Percentiles rank a stretch among this genome's conserved stretches.
These are phyloP conservation scores for Sebastes diaconus DNA, from an alignment of 2,797 vertebrate genomes.

Conservation along the genomic window DNA sequence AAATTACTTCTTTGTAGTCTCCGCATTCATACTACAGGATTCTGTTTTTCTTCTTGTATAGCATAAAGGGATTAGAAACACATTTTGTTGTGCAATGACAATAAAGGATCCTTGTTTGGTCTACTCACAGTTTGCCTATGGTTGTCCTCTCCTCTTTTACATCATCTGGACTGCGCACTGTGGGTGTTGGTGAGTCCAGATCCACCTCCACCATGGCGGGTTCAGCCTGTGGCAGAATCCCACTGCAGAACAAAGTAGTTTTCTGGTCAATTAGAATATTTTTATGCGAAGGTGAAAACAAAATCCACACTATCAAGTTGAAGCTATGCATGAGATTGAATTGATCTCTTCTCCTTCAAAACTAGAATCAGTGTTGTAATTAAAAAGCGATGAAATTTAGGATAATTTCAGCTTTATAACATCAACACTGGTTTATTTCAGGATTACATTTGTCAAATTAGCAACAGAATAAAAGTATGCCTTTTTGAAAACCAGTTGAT, in stretches of 20 bases:
- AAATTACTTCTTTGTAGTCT: neutral
- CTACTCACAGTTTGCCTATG: conserved; percentile 90
- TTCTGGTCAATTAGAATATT: neutral
- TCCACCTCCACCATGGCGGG: conserved; percentile 81
- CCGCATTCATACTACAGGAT: neutral
- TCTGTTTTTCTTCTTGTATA: neutral
- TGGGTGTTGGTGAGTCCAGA: conserved; percentile 61
- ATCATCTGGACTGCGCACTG: conserved; percentile 43
- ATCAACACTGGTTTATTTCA: neutral
- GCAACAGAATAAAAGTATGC: neutral
- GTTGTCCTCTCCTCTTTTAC: conserved; percentile 83
- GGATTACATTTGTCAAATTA: neutral
- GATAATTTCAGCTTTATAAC: neutral
- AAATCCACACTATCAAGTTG: neutral
- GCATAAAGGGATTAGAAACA: neutral
- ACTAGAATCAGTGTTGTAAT: neutral
- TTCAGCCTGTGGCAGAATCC: conserved; percentile 83
- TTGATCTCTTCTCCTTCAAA: neutral
- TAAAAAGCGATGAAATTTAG: neutral
- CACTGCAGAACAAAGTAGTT: conserved; percentile 74
- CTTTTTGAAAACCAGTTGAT: neutral
- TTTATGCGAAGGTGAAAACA: neutral
- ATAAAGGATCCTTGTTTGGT: neutral
- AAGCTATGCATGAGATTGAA: neutral
- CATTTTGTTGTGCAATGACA: neutral